These are phyloP conservation scores for Pseudomyrmex dendroicus DNA, from an alignment of 1,140 invertebrate species.

Conservation along the genomic window DNA sequence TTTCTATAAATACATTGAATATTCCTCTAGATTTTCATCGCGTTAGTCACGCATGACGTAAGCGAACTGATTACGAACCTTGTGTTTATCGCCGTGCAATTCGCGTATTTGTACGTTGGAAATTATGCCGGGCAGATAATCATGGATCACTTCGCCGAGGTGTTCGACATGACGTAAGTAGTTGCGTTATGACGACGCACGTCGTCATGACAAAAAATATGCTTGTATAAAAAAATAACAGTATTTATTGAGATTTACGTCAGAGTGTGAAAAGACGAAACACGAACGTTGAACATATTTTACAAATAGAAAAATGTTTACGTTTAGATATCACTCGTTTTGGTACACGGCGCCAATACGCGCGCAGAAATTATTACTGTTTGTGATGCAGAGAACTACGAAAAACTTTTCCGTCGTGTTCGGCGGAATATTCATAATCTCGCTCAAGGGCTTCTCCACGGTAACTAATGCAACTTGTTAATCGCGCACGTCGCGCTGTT, in stretches of 20 bases:
- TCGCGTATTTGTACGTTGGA: neutral
- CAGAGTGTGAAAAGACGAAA: neutral
- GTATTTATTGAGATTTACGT: neutral
- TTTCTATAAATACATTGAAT: too few species aligned
- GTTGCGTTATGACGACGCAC: neutral
- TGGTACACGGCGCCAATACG: conserved; percentile 23
- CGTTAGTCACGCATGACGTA: conserved; percentile 1
- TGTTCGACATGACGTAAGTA: conserved; percentile 31
- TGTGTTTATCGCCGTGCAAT: neutral
- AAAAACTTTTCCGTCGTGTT: conserved; percentile 19
- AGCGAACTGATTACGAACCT: conserved; percentile 7
- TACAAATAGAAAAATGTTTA: neutral
- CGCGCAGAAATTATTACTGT: conserved; percentile 17
- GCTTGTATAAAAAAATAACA: neutral
- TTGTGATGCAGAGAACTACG: conserved; percentile 17
- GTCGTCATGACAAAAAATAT: neutral
- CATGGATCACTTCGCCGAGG: neutral
- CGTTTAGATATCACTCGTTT: neutral
- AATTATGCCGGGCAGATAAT: conserved; percentile 31
- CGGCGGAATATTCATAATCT: conserved; percentile 21
- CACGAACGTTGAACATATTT: conserved; percentile 3
- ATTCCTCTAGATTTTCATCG: conserved; percentile 3
- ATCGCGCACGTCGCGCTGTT: neutral
- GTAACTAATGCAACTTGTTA: conserved; percentile 1
- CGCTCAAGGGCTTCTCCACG: conserved; percentile 14